phyloP scores from a whole-genome alignment of 2,888 invertebrate genomes.

The Andrena bucephala region DNA sequence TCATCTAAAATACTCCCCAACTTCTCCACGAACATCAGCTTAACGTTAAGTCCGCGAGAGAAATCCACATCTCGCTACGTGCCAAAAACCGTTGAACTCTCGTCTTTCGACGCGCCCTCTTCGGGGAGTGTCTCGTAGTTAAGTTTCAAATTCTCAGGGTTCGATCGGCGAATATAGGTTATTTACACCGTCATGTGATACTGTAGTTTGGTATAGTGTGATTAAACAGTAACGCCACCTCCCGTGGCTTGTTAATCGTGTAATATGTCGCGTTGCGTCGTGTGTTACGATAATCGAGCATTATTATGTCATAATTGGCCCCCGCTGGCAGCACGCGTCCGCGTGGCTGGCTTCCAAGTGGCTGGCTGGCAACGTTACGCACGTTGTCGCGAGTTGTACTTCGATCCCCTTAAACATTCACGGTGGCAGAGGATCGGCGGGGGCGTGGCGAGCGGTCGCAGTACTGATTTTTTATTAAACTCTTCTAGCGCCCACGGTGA shows the following conservation, averaged over 20 bases:
- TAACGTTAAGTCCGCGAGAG: neutral
- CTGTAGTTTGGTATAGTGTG: neutral
- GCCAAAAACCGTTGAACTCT: neutral
- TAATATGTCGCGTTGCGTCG: neutral
- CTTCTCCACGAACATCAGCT: neutral
- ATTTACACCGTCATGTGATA: neutral
- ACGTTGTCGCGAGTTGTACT: slow-evolving; percentile 10
- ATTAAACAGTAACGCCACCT: slow-evolving; percentile 10
- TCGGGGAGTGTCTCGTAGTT: neutral
- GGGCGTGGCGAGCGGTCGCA: neutral
- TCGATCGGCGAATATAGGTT: slow-evolving; percentile 19
- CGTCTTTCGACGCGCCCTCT: slow-evolving; percentile 30
- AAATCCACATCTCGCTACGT: neutral
- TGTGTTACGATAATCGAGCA: slow-evolving; percentile 1
- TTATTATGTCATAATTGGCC: slow-evolving; percentile 35
- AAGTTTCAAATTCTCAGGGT: slow-evolving; percentile 11
- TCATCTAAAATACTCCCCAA: slow-evolving; percentile 9
- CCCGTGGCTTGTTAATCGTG: neutral
- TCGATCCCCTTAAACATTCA: neutral
- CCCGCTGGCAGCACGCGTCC: neutral
- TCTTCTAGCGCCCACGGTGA: neutral
- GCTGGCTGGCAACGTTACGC: slow-evolving; percentile 24
- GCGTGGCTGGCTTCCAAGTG: slow-evolving; percentile 29
- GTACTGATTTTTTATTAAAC: slow-evolving; percentile 16
- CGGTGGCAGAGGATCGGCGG: neutral